These are phyloP conservation scores for Aurelia coerulea DNA, from an alignment of 30 jellyfish, hydroid and myxozoan genomes.

Conservation along the genomic window DNA sequence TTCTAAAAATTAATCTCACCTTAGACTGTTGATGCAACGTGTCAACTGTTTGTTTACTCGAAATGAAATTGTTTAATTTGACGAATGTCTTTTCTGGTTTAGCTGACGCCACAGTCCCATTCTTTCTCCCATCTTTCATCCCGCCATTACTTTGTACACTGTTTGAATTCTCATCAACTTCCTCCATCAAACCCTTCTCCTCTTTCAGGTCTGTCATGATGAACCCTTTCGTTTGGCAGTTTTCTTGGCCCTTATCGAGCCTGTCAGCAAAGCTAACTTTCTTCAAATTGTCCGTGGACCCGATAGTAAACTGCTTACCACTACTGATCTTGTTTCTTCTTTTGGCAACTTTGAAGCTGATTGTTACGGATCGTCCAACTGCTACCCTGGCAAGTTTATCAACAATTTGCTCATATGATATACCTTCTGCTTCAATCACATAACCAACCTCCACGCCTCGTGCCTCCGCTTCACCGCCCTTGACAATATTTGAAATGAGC, in stretches of 20 bases:
- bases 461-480: conserved; percentile 84
- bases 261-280: background rate
- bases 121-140: background rate
- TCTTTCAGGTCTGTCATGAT: background rate
- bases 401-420: conserved; percentile 32
- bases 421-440: conserved; percentile 47
- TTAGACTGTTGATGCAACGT: conserved; percentile 31
- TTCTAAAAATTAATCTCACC: background rate
- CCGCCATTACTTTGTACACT: background rate
- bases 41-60: conserved; percentile 28
- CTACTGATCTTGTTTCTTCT: background rate
- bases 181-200: background rate
- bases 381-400: conserved; percentile 62
- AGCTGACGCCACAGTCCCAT: background rate
- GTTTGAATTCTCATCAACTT: background rate
- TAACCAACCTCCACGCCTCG: conserved; percentile 73
- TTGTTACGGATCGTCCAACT: conserved; percentile 46
- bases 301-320: background rate
- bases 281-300: background rate
- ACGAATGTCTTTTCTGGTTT: conserved; percentile 16
- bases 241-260: background rate
- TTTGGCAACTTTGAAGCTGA: conserved; percentile 30
- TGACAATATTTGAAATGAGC: conserved; percentile 36
- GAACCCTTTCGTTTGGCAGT: background rate
- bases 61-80: conserved; percentile 23